Evolutionary conservation across 2,113 vertebrate species (phyloP), one percentile per base, ranked within the genome.

Genomic region (Paracyprichromis sp.): DNA sequence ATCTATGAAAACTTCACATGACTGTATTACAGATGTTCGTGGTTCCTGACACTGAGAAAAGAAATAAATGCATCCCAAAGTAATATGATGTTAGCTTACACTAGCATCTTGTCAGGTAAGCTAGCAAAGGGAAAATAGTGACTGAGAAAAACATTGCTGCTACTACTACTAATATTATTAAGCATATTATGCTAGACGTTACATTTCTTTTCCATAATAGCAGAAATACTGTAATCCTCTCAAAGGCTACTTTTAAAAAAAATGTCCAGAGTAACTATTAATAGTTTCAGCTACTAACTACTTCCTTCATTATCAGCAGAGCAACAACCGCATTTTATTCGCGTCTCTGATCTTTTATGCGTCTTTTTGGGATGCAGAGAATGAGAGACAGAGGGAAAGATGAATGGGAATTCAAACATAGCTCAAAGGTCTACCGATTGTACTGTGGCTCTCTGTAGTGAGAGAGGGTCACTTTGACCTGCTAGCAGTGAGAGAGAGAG

Each of bases 371-470:
- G 91, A 91, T 56, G 50, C 38, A 90, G 90, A 86, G 88, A 92
- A 71, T 89, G 82, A 43, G 81, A 69, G 86, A 91, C 73, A 53
- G 82, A 91, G 80, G 76, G 82, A 86, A 85, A 94, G 93, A 94
- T 95, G 93, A 94, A 94, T 94, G 92, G 89, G 86, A 94, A 93
- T 94, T 95, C 90, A 94, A 95, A 93, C 91, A 40, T 52, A 79
- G 94, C 92, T 93, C 90, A 95, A 94, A 94, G 95, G 93, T 94
- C 91, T 57, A 92, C 89, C 95, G 91, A 92, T 95, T 95, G 94
- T 92, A 95, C 90, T 19, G 86, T 57, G 21, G 87, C 91, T 90
- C 92, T 94, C 94, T 94, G 93, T 89, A 90, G 95, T 92, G 88
- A 83, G 90, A 90, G 92, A 89, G 92, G 92, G 93, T 92, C 94